Percentiles rank a stretch among this genome's conserved stretches.
These are phyloP conservation scores for Pocillopora meandrina DNA, from an alignment of 92 coral and sea anemone species.

Conservation along the genomic window DNA sequence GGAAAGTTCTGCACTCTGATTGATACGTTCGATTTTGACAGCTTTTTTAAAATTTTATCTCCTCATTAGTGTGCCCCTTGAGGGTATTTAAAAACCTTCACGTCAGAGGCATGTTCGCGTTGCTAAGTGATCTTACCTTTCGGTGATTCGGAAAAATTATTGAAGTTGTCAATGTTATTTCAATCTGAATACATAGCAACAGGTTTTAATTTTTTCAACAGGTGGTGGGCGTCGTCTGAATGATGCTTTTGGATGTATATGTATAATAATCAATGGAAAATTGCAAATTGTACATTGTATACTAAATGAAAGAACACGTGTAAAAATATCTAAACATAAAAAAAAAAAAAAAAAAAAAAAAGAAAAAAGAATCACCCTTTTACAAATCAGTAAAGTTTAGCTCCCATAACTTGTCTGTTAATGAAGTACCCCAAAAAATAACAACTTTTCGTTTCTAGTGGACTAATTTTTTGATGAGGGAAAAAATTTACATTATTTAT, in stretches of 20 bases:
- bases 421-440: no score
- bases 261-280: not conserved
- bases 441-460: not conserved
- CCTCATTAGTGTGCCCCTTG: not conserved
- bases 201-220: conserved; percentile 16
- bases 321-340: no score
- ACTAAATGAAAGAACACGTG: not conserved
- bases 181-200: conserved; percentile 1
- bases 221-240: not conserved
- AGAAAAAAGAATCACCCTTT: not conserved
- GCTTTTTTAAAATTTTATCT: no score
- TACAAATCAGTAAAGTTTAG: not conserved
- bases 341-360: not conserved
- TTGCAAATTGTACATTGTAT: not conserved
- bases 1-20: no score
- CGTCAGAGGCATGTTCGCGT: not conserved
- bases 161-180: not conserved
- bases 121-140: not conserved
- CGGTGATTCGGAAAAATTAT: not conserved
- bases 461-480: not conserved
- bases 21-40: no score
- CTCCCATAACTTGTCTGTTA: not conserved
- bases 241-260: not conserved
- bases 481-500: not conserved
- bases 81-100: not conserved